These are phyloP conservation scores for Antennarius maculatus DNA, from an alignment of 2,797 vertebrate species.

Conservation along the genomic window DNA sequence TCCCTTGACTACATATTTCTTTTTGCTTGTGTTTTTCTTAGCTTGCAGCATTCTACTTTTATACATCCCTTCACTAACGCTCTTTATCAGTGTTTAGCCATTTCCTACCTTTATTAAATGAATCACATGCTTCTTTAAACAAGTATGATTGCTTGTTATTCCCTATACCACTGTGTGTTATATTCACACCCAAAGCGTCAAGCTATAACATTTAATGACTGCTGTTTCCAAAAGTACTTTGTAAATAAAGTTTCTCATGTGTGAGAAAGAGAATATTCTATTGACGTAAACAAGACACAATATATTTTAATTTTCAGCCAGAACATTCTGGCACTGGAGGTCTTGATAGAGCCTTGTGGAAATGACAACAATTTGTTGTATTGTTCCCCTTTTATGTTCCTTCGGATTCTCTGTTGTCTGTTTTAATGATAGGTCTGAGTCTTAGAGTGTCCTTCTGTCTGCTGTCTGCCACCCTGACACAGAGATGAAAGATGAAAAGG, in stretches of 20 bases:
- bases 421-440: constrained; percentile 71
- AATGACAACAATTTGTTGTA: constrained; percentile 71
- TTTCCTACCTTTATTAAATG: neutral
- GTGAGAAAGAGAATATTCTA: constrained; percentile 10
- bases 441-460: constrained; percentile 74
- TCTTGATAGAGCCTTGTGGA: constrained; percentile 57
- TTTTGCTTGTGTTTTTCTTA: too few species aligned
- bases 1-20: too few species aligned
- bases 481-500: constrained; percentile 82
- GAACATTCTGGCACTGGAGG: constrained; percentile 32
- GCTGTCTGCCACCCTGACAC: constrained; percentile 65
- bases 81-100: too few species aligned
- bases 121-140: neutral
- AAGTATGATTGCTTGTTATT: neutral
- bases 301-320: constrained; percentile 15
- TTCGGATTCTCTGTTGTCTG: constrained; percentile 62
- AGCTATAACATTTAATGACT: neutral
- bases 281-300: constrained; percentile 31
- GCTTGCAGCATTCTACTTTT: too few species aligned
- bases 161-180: neutral
- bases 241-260: neutral
- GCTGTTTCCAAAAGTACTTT: neutral
- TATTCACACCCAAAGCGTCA: neutral
- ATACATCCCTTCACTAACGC: too few species aligned
- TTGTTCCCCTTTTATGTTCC: constrained; percentile 53